A percentile compares a stretch with the other conserved stretches of the same genome.
Conservation (phyloP, 2,113 vertebrate genomes). For the Gopherus flavomarginatus region DNA sequence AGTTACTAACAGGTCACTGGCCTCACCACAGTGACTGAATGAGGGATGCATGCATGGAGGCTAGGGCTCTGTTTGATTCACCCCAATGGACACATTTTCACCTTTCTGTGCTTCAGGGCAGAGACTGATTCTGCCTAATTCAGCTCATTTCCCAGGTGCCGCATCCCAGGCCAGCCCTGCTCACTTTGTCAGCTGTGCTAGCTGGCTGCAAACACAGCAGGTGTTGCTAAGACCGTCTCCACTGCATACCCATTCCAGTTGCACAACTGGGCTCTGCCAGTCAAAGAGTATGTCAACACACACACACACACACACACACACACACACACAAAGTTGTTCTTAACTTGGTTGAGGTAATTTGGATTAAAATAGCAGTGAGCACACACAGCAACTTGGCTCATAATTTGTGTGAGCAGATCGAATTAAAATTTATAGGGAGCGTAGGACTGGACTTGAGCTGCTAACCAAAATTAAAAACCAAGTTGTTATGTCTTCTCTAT, state of each 20-base stretch:
- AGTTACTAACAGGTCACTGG: neutral
- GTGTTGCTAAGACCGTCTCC: neutral
- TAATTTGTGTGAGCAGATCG: neutral
- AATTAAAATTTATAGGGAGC: neutral
- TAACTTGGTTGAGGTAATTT: neutral
- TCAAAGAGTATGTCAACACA: neutral
- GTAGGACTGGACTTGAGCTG: neutral
- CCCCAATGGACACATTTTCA: neutral
- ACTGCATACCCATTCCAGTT: neutral
- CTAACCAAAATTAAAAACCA: neutral
- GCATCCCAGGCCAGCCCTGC: neutral
- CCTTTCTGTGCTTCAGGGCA: accelerated
- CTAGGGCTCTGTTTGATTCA: neutral
- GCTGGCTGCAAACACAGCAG: neutral
- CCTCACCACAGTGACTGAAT: neutral
- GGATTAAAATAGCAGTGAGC: neutral
- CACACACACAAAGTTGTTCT: neutral
- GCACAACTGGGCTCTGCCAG: neutral
- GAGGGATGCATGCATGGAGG: neutral
- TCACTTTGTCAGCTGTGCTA: accelerated
- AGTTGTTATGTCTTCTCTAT: neutral
- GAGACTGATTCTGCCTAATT: neutral
- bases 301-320: no score
- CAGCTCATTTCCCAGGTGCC: accelerated
- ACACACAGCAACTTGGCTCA: neutral